Base-by-base conservation (phyloP, 2,797 vertebrate species). In the Allobates femoralis region DNA sequence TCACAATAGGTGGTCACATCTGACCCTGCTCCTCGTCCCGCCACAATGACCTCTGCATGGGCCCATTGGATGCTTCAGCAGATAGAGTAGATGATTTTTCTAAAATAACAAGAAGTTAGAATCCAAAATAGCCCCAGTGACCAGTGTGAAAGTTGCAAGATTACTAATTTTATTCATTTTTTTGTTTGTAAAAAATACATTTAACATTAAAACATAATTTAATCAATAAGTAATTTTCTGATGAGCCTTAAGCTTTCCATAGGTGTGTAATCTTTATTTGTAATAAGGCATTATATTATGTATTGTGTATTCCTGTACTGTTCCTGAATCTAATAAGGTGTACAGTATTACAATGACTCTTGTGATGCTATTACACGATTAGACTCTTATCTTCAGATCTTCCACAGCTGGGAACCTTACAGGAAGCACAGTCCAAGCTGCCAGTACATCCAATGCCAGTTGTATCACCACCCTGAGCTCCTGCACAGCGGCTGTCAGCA, bases 381-480 rank as follows among this genome's bases (percentile, higher is more conserved):
- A 23, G 3, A 37, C 60, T 83, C 16, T 2, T 83, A 74, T 58
- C 89, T 85, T 26, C 41, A 96, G 94, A 95, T 75, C 50, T 56
- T 75, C 51, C 15, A 19, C 88, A 50, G 78, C 85, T 6, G 1
- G 53, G 78, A 90, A 91, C 60, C 90, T 92, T 55, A 92, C 91
- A 90, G 94, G 94, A 83, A 96, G 95, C 15, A 87, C 92, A 2
- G 90, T 94, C 86, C 96, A 94, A 0, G 79, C 90, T 21, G 92
- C 91, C 89, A 95, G 93, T 30, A 91, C 94, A 89, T 96, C 95
- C 19, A 95, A 89, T 75, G 86, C 91, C 77, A 96, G 95, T 91
- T 95, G 94, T 80, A 83, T 94, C 66, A 96, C 94, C 0, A 90
- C 91, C 0, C 90, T 95, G 86, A 95, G 95, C 89, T 94, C 95